Evolutionary conservation across 92 coral and sea anemone genomes (phyloP).

Genomic region (Phenganax subtilis): DNA sequence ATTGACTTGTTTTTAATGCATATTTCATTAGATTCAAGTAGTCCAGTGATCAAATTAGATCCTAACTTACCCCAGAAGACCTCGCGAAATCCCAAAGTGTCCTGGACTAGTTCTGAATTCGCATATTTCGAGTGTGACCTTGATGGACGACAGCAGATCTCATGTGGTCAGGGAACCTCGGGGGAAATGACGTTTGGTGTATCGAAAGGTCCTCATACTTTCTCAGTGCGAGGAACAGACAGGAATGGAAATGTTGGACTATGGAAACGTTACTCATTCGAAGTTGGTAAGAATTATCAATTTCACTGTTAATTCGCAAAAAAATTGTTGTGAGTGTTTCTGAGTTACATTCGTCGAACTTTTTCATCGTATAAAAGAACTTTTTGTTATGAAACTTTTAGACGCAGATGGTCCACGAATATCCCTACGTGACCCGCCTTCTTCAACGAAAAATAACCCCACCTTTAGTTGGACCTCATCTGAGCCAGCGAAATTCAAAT

Average conservation of each 20-base stretch:
- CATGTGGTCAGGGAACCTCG: slow-evolving; percentile 21
- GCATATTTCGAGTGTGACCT: slow-evolving; percentile 24
- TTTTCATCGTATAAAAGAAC: no score
- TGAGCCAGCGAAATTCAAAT: neutral
- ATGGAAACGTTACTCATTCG: slow-evolving; percentile 16
- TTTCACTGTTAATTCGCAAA: no score
- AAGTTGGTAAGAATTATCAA: slow-evolving; percentile 8
- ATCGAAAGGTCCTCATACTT: slow-evolving; percentile 37
- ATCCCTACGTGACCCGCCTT: slow-evolving; percentile 4
- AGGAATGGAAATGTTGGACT: slow-evolving; percentile 12
- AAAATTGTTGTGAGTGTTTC: no score
- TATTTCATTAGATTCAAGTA: slow-evolving; percentile 13
- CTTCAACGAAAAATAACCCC: slow-evolving; percentile 12
- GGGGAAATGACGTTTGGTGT: neutral
- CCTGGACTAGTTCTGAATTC: slow-evolving; percentile 33
- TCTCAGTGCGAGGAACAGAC: slow-evolving; percentile 38
- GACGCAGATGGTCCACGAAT: slow-evolving; percentile 18
- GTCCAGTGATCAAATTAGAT: slow-evolving; percentile 19
- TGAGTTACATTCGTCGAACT: no score
- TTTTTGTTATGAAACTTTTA: neutral
- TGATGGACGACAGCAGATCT: neutral
- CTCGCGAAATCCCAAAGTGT: slow-evolving; percentile 16
- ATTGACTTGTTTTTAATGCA: neutral
- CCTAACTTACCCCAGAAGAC: slow-evolving; percentile 3
- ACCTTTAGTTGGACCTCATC: slow-evolving; percentile 26